These are phyloP conservation scores for Scarus forsteni DNA, from an alignment of 2,797 vertebrate genomes.

Conservation along the genomic window DNA sequence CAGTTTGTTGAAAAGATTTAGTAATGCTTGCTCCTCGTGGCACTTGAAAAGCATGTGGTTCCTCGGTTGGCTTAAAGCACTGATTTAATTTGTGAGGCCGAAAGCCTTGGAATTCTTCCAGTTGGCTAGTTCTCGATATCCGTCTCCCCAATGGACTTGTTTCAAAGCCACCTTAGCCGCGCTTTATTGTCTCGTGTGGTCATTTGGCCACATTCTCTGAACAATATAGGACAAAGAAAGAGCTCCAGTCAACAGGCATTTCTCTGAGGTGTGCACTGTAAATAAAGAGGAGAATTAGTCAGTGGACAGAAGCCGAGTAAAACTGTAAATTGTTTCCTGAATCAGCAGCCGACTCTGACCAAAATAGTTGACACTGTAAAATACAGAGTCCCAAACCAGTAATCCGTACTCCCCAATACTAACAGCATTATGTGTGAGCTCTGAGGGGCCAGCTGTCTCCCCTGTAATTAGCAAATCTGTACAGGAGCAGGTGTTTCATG, in stretches of 20 bases:
- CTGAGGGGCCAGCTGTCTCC: constrained; percentile 70
- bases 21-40: constrained; percentile 62
- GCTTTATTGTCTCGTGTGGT: constrained; percentile 68
- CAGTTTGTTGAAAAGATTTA: constrained; percentile 71
- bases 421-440: constrained; percentile 67
- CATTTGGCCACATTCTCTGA: constrained; percentile 64
- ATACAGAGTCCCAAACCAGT: constrained; percentile 55
- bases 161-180: constrained; percentile 71
- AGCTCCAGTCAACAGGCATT: constrained; percentile 48
- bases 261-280: constrained; percentile 59
- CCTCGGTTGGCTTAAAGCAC: constrained; percentile 70
- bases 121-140: constrained; percentile 65
- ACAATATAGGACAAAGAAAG: constrained; percentile 56
- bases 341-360: constrained; percentile 53
- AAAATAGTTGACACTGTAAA: constrained; percentile 63
- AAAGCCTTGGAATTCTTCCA: constrained; percentile 76
- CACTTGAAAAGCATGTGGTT: constrained; percentile 73
- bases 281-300: constrained; percentile 55
- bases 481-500: constrained; percentile 84
- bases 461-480: constrained; percentile 77
- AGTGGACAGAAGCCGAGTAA: constrained; percentile 64
- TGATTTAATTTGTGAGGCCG: constrained; percentile 77
- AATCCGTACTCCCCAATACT: constrained; percentile 45
- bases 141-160: constrained; percentile 67
- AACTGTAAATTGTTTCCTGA: constrained; percentile 51